A percentile compares a stretch with the other conserved stretches of the same genome.
phyloP scores from a whole-genome alignment of 1,140 invertebrate species.

The Drosophila novamexicana region DNA sequence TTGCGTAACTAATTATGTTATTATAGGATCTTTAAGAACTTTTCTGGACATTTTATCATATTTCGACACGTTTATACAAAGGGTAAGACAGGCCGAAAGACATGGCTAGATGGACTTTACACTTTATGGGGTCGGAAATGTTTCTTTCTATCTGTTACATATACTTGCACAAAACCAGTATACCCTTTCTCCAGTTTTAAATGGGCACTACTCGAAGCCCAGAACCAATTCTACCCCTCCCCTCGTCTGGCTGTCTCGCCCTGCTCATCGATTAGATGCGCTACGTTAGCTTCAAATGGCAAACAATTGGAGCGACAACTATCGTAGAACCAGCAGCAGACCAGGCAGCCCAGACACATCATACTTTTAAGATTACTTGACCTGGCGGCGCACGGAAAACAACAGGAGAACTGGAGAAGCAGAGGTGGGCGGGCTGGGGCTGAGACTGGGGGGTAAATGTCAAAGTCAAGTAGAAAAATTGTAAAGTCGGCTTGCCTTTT shows the following conservation, averaged over 20 bases:
- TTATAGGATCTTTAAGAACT: too few species aligned
- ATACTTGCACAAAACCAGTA: too few species aligned
- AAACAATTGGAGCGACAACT: conserved; percentile 10
- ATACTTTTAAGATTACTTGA: conserved; percentile 36
- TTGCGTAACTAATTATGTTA: too few species aligned
- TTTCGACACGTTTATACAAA: too few species aligned
- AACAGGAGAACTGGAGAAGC: background rate
- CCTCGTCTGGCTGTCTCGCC: background rate
- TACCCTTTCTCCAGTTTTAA: too few species aligned
- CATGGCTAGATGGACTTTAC: too few species aligned
- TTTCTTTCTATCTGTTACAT: too few species aligned
- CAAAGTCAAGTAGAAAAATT: conserved; percentile 70
- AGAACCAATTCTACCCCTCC: background rate
- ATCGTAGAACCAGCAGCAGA: background rate
- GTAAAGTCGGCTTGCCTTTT: conserved; percentile 57
- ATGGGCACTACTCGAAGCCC: too few species aligned
- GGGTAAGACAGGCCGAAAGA: too few species aligned
- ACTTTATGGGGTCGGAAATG: too few species aligned
- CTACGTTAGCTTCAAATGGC: conserved; percentile 38
- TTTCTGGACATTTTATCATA: too few species aligned
- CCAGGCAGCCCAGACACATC: background rate
- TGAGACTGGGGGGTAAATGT: conserved; percentile 20
- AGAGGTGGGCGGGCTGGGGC: background rate
- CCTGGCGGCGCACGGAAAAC: conserved; percentile 14
- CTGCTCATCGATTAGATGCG: conserved; percentile 58